Evolutionary conservation across 2,113 vertebrate genomes (phyloP), one percentile per base, ranked within the genome.

Genomic region (Plestiodon gilberti): DNA sequence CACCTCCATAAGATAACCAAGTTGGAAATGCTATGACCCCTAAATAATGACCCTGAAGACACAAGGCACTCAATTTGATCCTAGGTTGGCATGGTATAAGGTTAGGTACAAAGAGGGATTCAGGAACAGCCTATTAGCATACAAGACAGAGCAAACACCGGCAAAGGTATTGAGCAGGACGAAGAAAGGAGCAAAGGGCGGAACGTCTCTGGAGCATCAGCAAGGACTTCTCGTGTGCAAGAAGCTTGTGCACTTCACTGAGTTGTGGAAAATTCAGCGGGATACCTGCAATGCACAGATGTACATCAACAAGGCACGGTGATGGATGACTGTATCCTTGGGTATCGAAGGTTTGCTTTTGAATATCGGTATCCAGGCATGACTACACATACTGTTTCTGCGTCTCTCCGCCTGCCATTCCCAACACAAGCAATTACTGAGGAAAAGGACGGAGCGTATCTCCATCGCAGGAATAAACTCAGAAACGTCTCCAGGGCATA

Each of bases 31-130:
- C 23, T 73, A 59, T 83, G 13, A 14, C 4, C 9, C 18, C 35
- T 74, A 61, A 83, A 69, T 25, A 48, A 48, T 48, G 43, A 4
- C 43, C 43, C 43, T 48, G 43, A 48, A 48, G 43, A 48, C 43
- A 48, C 43, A 48, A 48, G 43, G 43, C 43, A 48, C 43, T 48
- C 43, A n/a, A 30, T 61, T 85, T 64, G 59, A 81, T 64, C 10
- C 5, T 64, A 52, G 11, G 30, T 74, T 64, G 67, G 77, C 55
- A 86, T 25, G 61, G 62, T 40, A 43, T 79, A 91, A 87, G 87
- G 69, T 91, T 93, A 92, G 61, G 85, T 1, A 91, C 25, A 89
- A 0, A 0, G 78, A 90, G n/a, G 57, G 89, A 90, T 62, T 75
- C 55, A 86, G 15, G 82, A 93, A 81, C 62, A 89, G 78, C 25